phyloP scores from a whole-genome alignment of 2,797 vertebrate species.

The Poeciliopsis presidionis region DNA sequence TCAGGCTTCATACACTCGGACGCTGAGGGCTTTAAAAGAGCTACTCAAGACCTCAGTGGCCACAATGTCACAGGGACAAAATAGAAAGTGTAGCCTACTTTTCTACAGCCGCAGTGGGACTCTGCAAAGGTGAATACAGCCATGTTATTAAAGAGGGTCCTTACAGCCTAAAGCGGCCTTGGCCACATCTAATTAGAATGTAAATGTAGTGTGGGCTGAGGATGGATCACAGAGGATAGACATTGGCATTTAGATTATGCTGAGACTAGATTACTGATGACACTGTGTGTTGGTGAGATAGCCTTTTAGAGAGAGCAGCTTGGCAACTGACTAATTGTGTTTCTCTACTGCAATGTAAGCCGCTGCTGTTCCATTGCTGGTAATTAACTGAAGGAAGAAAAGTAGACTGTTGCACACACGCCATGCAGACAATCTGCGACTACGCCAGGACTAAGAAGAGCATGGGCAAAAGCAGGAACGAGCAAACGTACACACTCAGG shows the following conservation, averaged over 20 bases:
- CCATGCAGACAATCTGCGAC: constrained; percentile 40
- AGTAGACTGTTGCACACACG: constrained; percentile 37
- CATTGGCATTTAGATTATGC: constrained; percentile 83
- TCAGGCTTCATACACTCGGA: constrained; percentile 58
- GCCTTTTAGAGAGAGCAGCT: constrained; percentile 74
- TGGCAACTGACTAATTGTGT: constrained; percentile 77
- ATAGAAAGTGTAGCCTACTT: constrained; percentile 68
- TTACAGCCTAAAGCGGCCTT: constrained; percentile 61
- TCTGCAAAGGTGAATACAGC: constrained; percentile 76
- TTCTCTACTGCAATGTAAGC: constrained; percentile 63
- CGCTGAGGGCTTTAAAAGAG: constrained; percentile 69
- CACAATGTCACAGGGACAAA: constrained; percentile 79
- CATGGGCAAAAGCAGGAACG: constrained; percentile 10
- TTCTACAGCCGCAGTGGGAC: constrained; percentile 68
- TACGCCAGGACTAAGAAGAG: constrained; percentile 22
- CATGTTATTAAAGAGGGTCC: constrained; percentile 75
- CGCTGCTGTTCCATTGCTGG: constrained; percentile 48
- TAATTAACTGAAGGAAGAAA: constrained; percentile 68
- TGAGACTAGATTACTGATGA: constrained; percentile 81
- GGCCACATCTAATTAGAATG: constrained; percentile 81
- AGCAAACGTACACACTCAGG: constrained; percentile 28
- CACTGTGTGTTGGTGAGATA: constrained; percentile 77
- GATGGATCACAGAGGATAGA: constrained; percentile 78
- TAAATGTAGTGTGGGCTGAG: constrained; percentile 74
- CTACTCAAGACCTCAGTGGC: constrained; percentile 71